phyloP scores from a whole-genome alignment of 2,113 vertebrate species.

The Dasypus novemcinctus region DNA sequence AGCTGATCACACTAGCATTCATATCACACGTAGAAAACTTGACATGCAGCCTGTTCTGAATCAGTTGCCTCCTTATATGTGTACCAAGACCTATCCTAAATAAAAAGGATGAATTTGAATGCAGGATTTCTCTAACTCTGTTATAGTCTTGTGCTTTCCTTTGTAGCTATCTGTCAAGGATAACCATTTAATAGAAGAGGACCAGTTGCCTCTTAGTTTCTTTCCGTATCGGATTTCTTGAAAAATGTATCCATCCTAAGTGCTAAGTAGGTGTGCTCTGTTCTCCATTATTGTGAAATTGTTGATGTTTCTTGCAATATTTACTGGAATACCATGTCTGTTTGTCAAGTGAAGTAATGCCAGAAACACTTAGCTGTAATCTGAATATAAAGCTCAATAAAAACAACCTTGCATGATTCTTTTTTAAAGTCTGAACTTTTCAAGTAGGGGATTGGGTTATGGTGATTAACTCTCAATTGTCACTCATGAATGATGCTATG shows the following conservation, averaged over 20 bases:
- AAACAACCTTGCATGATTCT: constrained; percentile 68
- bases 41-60: constrained; percentile 35
- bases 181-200: constrained; percentile 42
- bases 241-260: constrained; percentile 62
- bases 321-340: constrained; percentile 45
- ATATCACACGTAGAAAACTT: constrained; percentile 49
- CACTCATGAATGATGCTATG: background rate
- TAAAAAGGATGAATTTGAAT: background rate
- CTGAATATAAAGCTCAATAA: constrained; percentile 75
- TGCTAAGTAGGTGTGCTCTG: constrained; percentile 32
- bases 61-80: constrained; percentile 29
- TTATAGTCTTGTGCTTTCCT: background rate
- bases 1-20: constrained; percentile 60
- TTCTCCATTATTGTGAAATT: constrained; percentile 14
- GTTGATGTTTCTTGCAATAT: background rate
- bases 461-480: background rate
- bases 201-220: constrained; percentile 19
- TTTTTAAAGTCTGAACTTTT: constrained; percentile 17
- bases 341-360: constrained; percentile 48
- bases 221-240: constrained; percentile 47
- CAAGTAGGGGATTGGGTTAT: background rate
- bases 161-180: constrained; percentile 20
- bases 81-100: constrained; percentile 23
- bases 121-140: constrained; percentile 2
- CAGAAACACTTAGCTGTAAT: constrained; percentile 62